Evolutionary conservation across 1,140 invertebrate genomes (phyloP), one percentile per base, ranked within the genome.

Genomic region (Drosophila lacertosa): DNA sequence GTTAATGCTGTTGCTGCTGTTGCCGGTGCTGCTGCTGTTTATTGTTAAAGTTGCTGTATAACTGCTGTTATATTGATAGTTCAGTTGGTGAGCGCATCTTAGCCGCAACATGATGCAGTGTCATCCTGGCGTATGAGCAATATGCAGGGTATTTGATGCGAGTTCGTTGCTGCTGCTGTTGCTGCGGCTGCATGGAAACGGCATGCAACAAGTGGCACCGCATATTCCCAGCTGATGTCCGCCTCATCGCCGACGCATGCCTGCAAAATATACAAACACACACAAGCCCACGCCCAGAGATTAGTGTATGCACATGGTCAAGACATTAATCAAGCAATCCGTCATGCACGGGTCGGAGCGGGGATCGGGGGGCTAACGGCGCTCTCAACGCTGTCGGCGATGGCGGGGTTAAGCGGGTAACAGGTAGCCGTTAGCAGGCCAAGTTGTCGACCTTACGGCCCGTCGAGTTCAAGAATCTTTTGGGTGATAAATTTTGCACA

Each of bases 121-220:
- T 71, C 72, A 60, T 42, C 32, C 40, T 40, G 71, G 72, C 72
- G 77, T 81, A 76, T 76, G 77, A 48, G 77, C 73, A 62, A 58
- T 44, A 54, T 44, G 33, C 58, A 54, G 33, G 16, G 37, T 51
- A 64, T 69, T 73, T 81, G 67, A 53, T 59, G 75, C 63, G 62
- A 81, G 77, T 81, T 81, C 77, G 77, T 73, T 73, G 74, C 42
- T 58, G 74, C 7, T 54, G 50, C 24, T 20, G 53, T 13, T 22
- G 55, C 55, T 60, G 32, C 10, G 24, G 69, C 37, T 76, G 82
- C 67, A 76, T 73, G 74, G 67, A 60, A 45, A 6, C 13, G 32
- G 67, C 67, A 60, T 83, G 80, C 80, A 84, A 84, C 80, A 84
- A 84, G 80, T 84, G 80, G 72, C 76, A 71, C 67, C 64, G 39